These are phyloP conservation scores for Sceliomorpha sp. DNA, from an alignment of 2,888 invertebrate genomes.

Conservation along the genomic window DNA sequence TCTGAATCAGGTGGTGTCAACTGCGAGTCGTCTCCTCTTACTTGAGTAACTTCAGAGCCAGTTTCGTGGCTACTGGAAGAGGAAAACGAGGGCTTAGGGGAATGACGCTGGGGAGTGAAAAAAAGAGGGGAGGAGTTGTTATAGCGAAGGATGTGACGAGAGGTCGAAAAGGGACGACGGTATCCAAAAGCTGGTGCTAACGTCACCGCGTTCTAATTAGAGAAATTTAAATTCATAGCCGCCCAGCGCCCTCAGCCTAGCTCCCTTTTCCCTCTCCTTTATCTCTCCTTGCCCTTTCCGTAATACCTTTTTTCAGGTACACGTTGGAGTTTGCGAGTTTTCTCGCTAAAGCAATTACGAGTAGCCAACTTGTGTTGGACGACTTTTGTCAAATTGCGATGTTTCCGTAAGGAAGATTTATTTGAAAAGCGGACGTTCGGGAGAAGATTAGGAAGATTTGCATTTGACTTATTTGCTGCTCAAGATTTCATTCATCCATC, in stretches of 20 bases:
- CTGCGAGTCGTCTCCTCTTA: slow-evolving; percentile 69
- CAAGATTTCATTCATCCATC: too few relatives aligned
- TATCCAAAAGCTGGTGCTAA: slow-evolving; percentile 45
- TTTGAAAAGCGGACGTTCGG: slow-evolving; percentile 60
- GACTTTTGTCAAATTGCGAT: slow-evolving; percentile 70
- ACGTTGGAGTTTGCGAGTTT: slow-evolving; percentile 60
- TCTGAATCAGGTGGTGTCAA: slow-evolving; percentile 80
- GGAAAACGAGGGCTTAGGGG: slow-evolving; percentile 60
- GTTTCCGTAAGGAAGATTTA: slow-evolving; percentile 43
- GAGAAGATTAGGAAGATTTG: slow-evolving; percentile 25
- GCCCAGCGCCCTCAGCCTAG: slow-evolving; percentile 69
- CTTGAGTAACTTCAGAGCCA: slow-evolving; percentile 69
- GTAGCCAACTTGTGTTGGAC: slow-evolving; percentile 57
- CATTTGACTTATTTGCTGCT: too few relatives aligned
- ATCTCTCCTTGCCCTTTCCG: slow-evolving; percentile 44
- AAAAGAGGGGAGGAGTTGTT: slow-evolving; percentile 47
- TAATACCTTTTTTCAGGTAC: slow-evolving; percentile 30
- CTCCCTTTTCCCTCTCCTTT: slow-evolving; percentile 54
- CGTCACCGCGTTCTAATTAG: slow-evolving; percentile 76
- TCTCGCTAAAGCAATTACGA: slow-evolving; percentile 75
- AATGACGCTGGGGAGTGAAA: slow-evolving; percentile 42
- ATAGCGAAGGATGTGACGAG: slow-evolving; percentile 53
- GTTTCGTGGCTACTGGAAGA: slow-evolving; percentile 64
- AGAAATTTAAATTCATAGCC: slow-evolving; percentile 79
- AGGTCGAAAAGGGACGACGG: slow-evolving; percentile 55